Percentiles rank a stretch among this genome's conserved stretches.
Evolutionary conservation across 35 echinoderm and acorn worm species (phyloP).

Genomic region (Chiridota heheva): DNA sequence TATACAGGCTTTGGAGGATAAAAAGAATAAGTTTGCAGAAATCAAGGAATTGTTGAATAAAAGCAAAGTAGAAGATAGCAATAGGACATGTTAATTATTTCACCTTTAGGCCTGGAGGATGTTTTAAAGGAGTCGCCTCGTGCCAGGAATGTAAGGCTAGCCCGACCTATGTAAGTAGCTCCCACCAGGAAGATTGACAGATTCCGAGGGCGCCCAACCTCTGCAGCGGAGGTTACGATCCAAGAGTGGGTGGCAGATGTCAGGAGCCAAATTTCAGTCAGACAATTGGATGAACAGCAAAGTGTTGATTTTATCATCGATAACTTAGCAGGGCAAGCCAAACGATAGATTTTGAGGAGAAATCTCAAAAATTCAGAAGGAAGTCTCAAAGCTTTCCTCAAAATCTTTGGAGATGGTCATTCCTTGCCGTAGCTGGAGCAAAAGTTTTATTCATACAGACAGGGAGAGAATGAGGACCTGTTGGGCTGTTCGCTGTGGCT

Average conservation of each 20-base stretch:
- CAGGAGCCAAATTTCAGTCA: neutral
- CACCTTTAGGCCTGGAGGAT: no score
- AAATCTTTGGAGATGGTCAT: slow-evolving; percentile 21
- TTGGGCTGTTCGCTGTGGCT: slow-evolving; percentile 1
- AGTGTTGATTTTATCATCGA: neutral
- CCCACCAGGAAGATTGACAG: neutral
- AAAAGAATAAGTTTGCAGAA: no score
- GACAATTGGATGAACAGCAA: neutral
- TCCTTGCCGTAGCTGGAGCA: slow-evolving; percentile 18
- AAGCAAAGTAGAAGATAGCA: no score
- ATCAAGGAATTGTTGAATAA: no score
- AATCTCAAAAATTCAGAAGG: neutral
- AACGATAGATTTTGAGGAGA: neutral
- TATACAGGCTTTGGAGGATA: no score
- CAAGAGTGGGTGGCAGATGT: neutral
- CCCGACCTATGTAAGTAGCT: neutral
- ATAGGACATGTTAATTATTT: no score
- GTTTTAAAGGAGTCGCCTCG: no score
- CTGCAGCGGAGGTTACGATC: neutral
- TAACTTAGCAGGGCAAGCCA: neutral
- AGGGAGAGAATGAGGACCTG: neutral
- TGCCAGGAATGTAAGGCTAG: no score
- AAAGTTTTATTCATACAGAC: slow-evolving; percentile 30
- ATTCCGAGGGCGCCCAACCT: neutral
- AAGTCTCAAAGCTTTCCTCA: neutral